These are phyloP conservation scores for Agrotis ipsilon DNA, from an alignment of 2,888 invertebrate genomes.

Conservation along the genomic window DNA sequence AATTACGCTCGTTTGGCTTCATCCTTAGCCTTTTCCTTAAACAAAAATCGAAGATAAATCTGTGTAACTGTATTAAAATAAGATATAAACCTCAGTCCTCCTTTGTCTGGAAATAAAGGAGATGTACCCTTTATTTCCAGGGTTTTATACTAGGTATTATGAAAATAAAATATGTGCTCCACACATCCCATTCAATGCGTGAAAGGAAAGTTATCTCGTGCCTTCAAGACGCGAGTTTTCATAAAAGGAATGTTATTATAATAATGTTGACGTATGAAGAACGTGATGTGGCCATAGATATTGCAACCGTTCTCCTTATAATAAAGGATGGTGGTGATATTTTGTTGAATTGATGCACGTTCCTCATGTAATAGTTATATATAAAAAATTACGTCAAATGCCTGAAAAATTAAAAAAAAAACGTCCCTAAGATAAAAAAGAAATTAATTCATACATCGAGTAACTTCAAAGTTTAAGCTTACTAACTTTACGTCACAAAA, in stretches of 20 bases:
- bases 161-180: slow-evolving; percentile 13
- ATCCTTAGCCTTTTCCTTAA: too few species aligned
- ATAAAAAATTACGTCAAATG: too few species aligned
- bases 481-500: too few species aligned
- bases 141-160: background rate
- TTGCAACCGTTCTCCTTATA: slow-evolving; percentile 22
- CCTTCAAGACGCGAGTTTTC: slow-evolving; percentile 8
- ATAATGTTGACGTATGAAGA: background rate
- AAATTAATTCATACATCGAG: too few species aligned
- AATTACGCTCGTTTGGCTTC: too few species aligned
- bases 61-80: background rate
- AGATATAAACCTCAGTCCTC: background rate
- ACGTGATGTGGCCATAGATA: slow-evolving; percentile 17
- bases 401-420: too few species aligned
- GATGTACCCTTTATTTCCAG: too few species aligned
- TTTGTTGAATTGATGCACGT: too few species aligned
- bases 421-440: too few species aligned
- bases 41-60: background rate
- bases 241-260: slow-evolving; percentile 27
- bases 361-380: too few species aligned
- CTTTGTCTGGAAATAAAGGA: background rate
- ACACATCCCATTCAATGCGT: background rate
- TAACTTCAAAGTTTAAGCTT: too few species aligned
- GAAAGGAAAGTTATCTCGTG: background rate
- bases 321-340: slow-evolving; percentile 9